Evolutionary conservation across 2,888 invertebrate genomes (phyloP).

Genomic region (Eubasilissa splendida): DNA sequence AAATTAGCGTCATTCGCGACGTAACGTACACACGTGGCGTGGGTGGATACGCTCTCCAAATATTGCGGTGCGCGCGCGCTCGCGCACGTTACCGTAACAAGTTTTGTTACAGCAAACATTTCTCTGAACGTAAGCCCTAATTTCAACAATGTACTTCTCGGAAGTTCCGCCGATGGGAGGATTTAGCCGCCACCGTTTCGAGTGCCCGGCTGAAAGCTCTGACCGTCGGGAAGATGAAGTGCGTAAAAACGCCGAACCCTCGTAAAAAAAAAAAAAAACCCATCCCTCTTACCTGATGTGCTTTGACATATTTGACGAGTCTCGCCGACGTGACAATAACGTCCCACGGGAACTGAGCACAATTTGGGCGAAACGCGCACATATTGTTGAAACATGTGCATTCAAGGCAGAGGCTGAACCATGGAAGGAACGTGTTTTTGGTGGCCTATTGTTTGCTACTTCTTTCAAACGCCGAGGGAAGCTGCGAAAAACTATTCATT

Average conservation of each 20-base stretch:
- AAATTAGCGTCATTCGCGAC: no score
- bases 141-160: not conserved
- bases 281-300: slow-evolving; percentile 30
- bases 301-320: slow-evolving; percentile 37
- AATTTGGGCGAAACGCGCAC: not conserved
- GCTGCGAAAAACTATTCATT: no score
- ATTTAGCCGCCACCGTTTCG: slow-evolving; percentile 5
- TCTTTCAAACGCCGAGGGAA: no score
- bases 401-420: not conserved
- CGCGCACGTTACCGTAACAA: no score
- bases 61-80: not conserved
- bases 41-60: not conserved
- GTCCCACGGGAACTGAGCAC: slow-evolving; percentile 16
- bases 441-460: no score
- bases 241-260: not conserved
- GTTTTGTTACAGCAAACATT: no score
- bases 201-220: slow-evolving; percentile 15
- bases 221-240: slow-evolving; percentile 10
- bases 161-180: not conserved
- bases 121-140: no score
- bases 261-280: not conserved
- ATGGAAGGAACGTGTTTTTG: no score
- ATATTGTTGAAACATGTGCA: slow-evolving; percentile 22
- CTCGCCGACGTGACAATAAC: slow-evolving; percentile 27
- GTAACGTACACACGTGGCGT: not conserved